Conservation (phyloP, 2,797 vertebrate genomes). For the Danio jaintianensis region DNA sequence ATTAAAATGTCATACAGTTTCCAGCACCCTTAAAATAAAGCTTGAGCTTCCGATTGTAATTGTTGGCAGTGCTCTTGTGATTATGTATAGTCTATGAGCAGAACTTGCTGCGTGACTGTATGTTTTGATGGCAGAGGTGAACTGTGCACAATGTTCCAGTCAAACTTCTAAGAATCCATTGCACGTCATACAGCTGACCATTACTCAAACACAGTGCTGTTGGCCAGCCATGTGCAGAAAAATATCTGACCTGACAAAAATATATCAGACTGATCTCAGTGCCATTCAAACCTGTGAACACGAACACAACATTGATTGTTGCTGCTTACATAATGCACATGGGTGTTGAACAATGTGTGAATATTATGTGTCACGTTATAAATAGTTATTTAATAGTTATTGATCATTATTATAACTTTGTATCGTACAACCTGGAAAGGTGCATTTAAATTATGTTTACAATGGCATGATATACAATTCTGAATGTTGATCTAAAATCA, state of each 20-base stretch:
- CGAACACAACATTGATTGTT: too few relatives aligned
- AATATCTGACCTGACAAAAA: neutral
- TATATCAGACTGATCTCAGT: neutral
- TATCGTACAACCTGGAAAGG: too few relatives aligned
- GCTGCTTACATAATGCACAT: too few relatives aligned
- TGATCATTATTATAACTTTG: too few relatives aligned
- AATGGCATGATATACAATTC: too few relatives aligned
- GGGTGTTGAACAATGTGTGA: too few relatives aligned
- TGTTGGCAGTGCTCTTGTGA: neutral
- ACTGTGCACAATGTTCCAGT: slow-evolving; percentile 39
- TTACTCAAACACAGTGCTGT: neutral
- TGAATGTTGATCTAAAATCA: too few relatives aligned
- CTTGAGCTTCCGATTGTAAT: neutral
- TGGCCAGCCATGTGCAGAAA: neutral
- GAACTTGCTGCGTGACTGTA: neutral
- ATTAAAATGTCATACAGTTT: neutral
- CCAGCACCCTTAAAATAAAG: slow-evolving; percentile 4
- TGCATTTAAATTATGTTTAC: too few relatives aligned
- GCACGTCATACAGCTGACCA: neutral
- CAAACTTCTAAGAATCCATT: slow-evolving; percentile 1
- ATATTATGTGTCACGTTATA: too few relatives aligned
- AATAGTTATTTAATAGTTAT: too few relatives aligned
- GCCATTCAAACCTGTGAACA: neutral
- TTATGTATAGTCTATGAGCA: neutral
- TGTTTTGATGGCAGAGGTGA: slow-evolving; percentile 6